Percentiles rank a stretch among this genome's conserved stretches.
Evolutionary conservation across 2,113 vertebrate species (phyloP).

Genomic region (Etheostoma spectabile): DNA sequence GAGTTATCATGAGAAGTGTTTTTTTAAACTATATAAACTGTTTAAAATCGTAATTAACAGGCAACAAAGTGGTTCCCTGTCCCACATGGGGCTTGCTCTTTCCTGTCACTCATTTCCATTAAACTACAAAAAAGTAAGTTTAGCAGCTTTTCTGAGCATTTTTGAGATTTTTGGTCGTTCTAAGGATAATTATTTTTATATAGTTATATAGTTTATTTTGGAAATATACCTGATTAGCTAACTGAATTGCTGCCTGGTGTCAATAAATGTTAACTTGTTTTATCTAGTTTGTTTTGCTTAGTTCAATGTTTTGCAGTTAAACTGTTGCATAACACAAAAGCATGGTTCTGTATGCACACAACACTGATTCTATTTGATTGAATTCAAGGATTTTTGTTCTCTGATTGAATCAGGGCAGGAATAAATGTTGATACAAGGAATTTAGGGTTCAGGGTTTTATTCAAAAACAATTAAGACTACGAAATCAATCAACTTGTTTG

Average conservation of each 20-base stretch:
- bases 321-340: background rate
- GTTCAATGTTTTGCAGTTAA: background rate
- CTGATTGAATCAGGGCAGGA: slow-evolving; percentile 19
- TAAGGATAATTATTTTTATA: background rate
- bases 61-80: background rate
- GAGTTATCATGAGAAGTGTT: background rate
- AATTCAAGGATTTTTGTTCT: background rate
- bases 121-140: background rate
- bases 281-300: slow-evolving; percentile 23
- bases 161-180: background rate
- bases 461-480: background rate
- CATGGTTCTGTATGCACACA: background rate
- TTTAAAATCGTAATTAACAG: background rate
- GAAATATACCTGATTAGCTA: background rate
- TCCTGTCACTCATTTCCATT: background rate
- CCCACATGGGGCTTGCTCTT: background rate
- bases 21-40: background rate
- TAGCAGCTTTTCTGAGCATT: background rate
- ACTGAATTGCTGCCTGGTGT: background rate
- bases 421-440: background rate
- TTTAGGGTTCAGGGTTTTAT: background rate
- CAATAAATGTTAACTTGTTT: slow-evolving; percentile 6
- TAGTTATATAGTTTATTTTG: background rate
- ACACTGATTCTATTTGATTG: slow-evolving; percentile 7
- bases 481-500: background rate